Evolutionary conservation across 2,888 invertebrate genomes (phyloP), one percentile per base, ranked within the genome.

Genomic region (Cephalotes varians): DNA sequence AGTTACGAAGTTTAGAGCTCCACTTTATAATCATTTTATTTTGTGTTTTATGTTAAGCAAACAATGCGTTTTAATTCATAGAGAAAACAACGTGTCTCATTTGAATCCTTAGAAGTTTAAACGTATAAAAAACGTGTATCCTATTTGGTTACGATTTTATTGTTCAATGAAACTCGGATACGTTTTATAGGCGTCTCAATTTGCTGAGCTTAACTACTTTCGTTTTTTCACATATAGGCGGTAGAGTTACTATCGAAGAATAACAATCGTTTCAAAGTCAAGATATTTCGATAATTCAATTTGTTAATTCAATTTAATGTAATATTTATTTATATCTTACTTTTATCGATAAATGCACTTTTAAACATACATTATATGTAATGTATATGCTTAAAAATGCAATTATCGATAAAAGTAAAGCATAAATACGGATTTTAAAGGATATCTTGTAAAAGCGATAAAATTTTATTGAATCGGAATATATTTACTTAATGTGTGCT

Each of bases 1-100:
- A 60, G 15, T 62, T 37, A 62, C 34, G 1, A 37, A 37, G 6
- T 21, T 37, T 21, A 62, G 37, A 37, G 2, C 12, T 37, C 9
- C 12, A 37, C 2, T 37, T 2, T 37, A 37, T 21, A 62, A 62
- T 67, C 69, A 49, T 80, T 79, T 88, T 83, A 86, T 88, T 85
- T 37, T 34, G 12, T 31, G 31, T 49, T 88, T 88, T 83, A 31
- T 58, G 28, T 31, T 85, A 72, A 80, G 64, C 74, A 67, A 28
- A 76, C 1, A 31, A 58, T 72, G 76, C 72, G 69, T 88, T 82
- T 64, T 83, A 83, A 88, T 87, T 51, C 12, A 34, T 2, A 21
- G 4, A 37, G 18, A 25, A 4, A 40, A 37, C n/a, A 21, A 37
- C 15, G 21, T 62, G 21, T 62, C 12, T 62, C 2, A 37, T 12